Evolutionary conservation across 2,797 vertebrate genomes (phyloP), one percentile per base, ranked within the genome.

Genomic region (Enteromius radiatus): DNA sequence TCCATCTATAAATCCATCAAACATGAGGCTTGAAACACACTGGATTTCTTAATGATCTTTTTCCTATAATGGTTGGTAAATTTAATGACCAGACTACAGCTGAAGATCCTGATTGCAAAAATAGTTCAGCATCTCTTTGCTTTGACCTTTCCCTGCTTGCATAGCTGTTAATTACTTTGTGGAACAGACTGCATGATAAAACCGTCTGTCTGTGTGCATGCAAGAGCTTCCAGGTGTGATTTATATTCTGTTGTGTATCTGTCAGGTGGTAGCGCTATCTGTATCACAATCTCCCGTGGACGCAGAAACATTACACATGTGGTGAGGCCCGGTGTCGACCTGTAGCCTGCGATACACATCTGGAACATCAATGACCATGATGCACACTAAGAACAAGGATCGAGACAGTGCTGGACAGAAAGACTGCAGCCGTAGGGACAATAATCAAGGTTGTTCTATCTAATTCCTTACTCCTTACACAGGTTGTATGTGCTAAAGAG

Each of bases 181-280:
- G 71, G 70, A 75, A 81, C 33, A 65, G 33, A 67, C 70, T 38
- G 49, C 8, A 1, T 76, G 81, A 77, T 83, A 77, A 83, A 76
- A 61, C 74, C 75, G 78, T 73, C 77, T 76, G 54, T 65, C 23
- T 77, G 64, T 71, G 84, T 45, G 47, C 67, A 54, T 23, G 33
- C 78, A 81, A 43, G 26, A 47, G 81, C 70, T 67, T 47, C 15
- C 64, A 74, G 68, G 38, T 85, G 86, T 87, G 94, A 95, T 95
- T 95, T 95, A 95, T 95, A 93, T 93, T 91, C 92, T 90, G 90
- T 92, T 94, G 93, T 94, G 93, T 93, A 89, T 79, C 79, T 93
- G 93, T 93, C 93, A 94, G 87, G 83, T 85, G 84, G 89, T 85
- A 65, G 81, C 85, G 36, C 89, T 95, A 95, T 95, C 95, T 47